These are phyloP conservation scores for Ammodytes marinus DNA, from an alignment of 2,113 vertebrate genomes.

Conservation along the genomic window DNA sequence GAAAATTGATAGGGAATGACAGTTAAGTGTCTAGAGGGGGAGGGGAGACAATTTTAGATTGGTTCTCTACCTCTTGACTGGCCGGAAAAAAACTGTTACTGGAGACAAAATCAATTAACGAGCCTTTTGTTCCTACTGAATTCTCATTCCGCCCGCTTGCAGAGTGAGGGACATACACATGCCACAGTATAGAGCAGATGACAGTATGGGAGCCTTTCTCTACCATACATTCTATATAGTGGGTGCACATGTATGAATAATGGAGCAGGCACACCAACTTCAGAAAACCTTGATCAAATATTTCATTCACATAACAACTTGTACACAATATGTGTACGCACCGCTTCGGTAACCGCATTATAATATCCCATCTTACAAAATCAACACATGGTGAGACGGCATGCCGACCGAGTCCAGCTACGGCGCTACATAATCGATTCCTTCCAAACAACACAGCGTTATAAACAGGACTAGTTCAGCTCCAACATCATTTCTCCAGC, in stretches of 20 bases:
- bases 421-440: constrained; percentile 3
- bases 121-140: constrained; percentile 51
- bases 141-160: constrained; percentile 31
- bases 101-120: constrained; percentile 74
- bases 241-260: constrained; percentile 25
- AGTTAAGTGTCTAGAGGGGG: constrained; percentile 66
- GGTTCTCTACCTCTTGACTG: constrained; percentile 49
- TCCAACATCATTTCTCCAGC: background rate
- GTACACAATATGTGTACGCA: background rate
- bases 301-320: constrained; percentile 11
- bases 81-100: constrained; percentile 41
- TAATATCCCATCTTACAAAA: constrained; percentile 12
- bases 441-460: constrained; percentile 17
- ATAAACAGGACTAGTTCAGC: background rate
- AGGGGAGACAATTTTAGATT: constrained; percentile 67
- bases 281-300: background rate
- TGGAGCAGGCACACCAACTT: background rate
- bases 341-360: background rate
- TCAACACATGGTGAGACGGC: background rate
- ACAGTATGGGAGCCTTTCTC: constrained; percentile 4
- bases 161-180: constrained; percentile 6
- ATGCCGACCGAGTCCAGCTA: background rate
- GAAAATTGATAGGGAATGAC: constrained; percentile 74
- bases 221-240: background rate
- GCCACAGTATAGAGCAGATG: constrained; percentile 7